Evolutionary conservation across 2,113 vertebrate genomes (phyloP), one percentile per base, ranked within the genome.

Genomic region (Aramus guarauna): DNA sequence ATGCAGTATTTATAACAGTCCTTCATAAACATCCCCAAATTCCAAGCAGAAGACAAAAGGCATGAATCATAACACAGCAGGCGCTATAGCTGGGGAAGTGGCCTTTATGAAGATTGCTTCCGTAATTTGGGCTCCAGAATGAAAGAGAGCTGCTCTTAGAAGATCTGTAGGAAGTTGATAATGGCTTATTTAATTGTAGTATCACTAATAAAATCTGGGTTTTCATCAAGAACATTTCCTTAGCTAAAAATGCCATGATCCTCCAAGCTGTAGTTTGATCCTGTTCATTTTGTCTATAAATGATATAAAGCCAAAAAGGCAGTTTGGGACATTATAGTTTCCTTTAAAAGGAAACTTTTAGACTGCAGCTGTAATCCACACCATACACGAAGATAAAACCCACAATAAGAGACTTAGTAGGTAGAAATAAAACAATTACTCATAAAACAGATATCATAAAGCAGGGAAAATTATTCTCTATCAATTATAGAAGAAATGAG

Each of bases 111-210:
- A 97, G 96, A 97, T 96, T 96, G 91, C 97, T 98, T 98, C 98
- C 97, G 96, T 97, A 97, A 98, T 97, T 97, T 95, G 91, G 94
- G 66, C 48, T 97, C 89, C 90, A 94, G 83, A 94, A 85, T 92
- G 97, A 96, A 97, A 96, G 90, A 97, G 94, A 97, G 74, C 64
- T 82, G 75, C 93, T 96, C 86, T 87, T 84, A 76, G 52, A 67
- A 95, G 94, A 95, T 97, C 98, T 98, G 98, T 97, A 97, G 98
- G 98, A 98, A 98, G 98, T 79, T 98, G 98, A 98, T 98, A 98
- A 98, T 97, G 84, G 93, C 92, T 94, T 86, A 97, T 96, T 98
- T 97, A 97, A 96, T 94, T 97, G 48, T 72, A 96, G 79, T 85
- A 97, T 97, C 90, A 55, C 94, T 96, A 94, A 97, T 88, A 94